Conservation (phyloP, 2,797 vertebrate species). For the Periophthalmus magnuspinnatus region DNA sequence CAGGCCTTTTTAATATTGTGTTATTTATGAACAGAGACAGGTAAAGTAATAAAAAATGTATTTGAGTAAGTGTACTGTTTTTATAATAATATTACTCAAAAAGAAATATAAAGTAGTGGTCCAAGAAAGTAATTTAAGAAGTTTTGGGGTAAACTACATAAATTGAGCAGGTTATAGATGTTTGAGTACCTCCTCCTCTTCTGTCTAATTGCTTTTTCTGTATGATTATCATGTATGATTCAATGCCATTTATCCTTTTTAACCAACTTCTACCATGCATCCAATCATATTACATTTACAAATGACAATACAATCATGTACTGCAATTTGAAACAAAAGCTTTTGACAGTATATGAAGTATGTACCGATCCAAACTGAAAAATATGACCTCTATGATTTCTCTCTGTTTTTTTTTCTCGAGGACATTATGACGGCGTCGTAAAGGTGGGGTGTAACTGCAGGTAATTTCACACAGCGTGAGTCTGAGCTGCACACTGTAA, state of each 20-base stretch:
- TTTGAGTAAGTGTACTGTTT: no score
- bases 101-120: no score
- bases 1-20: no score
- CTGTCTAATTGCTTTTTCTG: not conserved
- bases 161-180: no score
- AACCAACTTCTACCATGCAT: conserved; percentile 14
- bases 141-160: no score
- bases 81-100: no score
- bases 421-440: conserved; percentile 63
- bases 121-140: no score
- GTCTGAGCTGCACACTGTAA: conserved; percentile 49
- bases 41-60: no score
- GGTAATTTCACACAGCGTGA: conserved; percentile 70
- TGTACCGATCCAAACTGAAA: conserved; percentile 49
- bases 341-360: conserved; percentile 56
- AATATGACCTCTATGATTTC: conserved; percentile 65
- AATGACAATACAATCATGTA: conserved; percentile 38
- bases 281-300: conserved; percentile 22
- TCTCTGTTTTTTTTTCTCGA: conserved; percentile 52
- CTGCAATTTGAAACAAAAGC: conserved; percentile 39
- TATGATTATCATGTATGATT: not conserved
- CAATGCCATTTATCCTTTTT: conserved; percentile 21
- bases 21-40: no score
- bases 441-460: conserved; percentile 65
- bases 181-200: no score